Conservation (phyloP, 2,113 vertebrate genomes). For the Orthonyx spaldingii region DNA sequence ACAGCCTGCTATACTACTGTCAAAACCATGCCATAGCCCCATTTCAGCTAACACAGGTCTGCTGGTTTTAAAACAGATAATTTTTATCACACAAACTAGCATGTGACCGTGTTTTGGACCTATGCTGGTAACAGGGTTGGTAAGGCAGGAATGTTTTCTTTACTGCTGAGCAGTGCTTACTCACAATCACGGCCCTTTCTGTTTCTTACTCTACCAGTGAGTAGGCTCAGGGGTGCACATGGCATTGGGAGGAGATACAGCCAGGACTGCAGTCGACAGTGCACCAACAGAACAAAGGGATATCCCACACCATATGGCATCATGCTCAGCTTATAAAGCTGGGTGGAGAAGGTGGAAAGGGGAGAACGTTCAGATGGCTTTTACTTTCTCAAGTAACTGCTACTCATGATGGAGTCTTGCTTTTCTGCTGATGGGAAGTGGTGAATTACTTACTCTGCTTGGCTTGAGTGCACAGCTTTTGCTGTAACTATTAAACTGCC, state of each 20-base stretch:
- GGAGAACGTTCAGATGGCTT: neutral
- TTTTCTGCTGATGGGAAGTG: neutral
- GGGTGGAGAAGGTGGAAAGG: neutral
- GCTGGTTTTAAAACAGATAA: neutral
- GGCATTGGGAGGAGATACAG: neutral
- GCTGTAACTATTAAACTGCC: neutral
- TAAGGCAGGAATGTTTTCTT: neutral
- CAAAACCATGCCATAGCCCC: rapidly evolving
- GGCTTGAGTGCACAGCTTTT: neutral
- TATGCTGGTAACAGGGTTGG: neutral
- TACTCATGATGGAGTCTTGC: neutral
- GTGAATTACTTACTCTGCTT: neutral
- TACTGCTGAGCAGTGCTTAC: neutral
- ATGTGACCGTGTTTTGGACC: neutral
- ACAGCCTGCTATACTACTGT: neutral
- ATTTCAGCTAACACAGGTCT: neutral
- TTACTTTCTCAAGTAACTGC: neutral
- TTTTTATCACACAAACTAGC: neutral
- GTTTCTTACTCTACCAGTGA: neutral
- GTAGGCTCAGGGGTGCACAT: rapidly evolving
- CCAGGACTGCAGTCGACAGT: neutral
- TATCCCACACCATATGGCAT: neutral
- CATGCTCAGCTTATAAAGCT: neutral
- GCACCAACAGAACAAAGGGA: neutral
- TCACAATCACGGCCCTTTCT: neutral